Percentiles rank a stretch among this genome's conserved stretches.
Conservation (phyloP, 1,140 invertebrate species). For the Oncopeltus fasciatus region DNA sequence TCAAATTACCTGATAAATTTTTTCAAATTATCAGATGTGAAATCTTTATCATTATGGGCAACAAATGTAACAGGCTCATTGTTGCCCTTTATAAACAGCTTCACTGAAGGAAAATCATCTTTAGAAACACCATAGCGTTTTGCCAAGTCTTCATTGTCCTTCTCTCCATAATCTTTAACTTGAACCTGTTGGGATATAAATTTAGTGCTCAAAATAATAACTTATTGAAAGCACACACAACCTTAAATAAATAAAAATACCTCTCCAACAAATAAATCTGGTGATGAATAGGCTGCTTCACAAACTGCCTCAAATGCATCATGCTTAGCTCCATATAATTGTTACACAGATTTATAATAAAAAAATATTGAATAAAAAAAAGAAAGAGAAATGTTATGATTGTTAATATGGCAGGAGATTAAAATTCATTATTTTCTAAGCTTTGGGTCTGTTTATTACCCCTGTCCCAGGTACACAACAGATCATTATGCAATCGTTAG, state of each 20-base stretch:
- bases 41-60: constrained; percentile 39
- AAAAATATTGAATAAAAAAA: no score
- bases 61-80: constrained; percentile 44
- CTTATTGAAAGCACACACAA: not conserved
- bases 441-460: no score
- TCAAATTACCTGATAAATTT: constrained; percentile 44
- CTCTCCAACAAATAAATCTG: constrained; percentile 49
- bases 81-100: constrained; percentile 61
- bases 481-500: no score
- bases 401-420: no score
- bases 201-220: no score
- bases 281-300: constrained; percentile 63
- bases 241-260: not conserved
- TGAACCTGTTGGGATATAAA: constrained; percentile 14
- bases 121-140: constrained; percentile 62
- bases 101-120: constrained; percentile 65
- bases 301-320: constrained; percentile 76
- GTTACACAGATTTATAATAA: no score
- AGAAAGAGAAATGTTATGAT: no score
- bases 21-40: constrained; percentile 66
- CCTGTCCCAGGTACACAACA: no score
- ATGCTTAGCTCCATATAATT: constrained; percentile 89
- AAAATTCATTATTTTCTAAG: no score
- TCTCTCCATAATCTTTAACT: constrained; percentile 87
- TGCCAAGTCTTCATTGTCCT: constrained; percentile 73